phyloP scores from a whole-genome alignment of 2,113 vertebrate genomes.

The Mirounga angustirostris region DNA sequence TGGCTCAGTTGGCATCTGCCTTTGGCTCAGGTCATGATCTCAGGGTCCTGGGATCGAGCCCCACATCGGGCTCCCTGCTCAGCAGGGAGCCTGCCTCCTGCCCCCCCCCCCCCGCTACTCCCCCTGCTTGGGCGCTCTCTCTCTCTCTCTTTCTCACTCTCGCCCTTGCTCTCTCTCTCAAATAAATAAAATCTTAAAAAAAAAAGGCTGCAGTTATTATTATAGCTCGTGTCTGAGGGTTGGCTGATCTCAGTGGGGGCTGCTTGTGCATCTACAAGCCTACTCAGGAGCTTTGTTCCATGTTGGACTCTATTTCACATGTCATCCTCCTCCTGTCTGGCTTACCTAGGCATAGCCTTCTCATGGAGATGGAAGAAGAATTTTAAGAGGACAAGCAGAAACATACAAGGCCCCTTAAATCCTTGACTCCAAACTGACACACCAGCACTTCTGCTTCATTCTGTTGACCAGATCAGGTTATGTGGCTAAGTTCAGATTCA shows the following conservation, averaged over 20 bases:
- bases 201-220: not conserved
- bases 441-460: slow-evolving; percentile 32
- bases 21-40: no score
- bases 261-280: not conserved
- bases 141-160: no score
- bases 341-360: not conserved
- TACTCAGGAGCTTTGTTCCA: not conserved
- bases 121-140: no score
- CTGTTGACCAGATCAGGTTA: not conserved
- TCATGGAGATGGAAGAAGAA: not conserved
- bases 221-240: not conserved
- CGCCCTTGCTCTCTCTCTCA: no score
- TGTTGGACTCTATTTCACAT: not conserved
- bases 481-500: not conserved
- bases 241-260: not conserved
- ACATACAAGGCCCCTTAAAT: not conserved
- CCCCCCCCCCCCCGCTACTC: no score
- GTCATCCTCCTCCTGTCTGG: not conserved
- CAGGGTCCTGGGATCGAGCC: no score
- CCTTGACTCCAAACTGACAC: not conserved
- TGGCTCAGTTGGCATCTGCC: no score
- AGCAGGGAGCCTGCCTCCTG: no score
- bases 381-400: slow-evolving; percentile 49
- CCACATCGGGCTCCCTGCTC: no score
- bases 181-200: not conserved